Evolutionary conservation across 2,113 vertebrate genomes (phyloP), one percentile per base, ranked within the genome.

Genomic region (Vimba vimba): DNA sequence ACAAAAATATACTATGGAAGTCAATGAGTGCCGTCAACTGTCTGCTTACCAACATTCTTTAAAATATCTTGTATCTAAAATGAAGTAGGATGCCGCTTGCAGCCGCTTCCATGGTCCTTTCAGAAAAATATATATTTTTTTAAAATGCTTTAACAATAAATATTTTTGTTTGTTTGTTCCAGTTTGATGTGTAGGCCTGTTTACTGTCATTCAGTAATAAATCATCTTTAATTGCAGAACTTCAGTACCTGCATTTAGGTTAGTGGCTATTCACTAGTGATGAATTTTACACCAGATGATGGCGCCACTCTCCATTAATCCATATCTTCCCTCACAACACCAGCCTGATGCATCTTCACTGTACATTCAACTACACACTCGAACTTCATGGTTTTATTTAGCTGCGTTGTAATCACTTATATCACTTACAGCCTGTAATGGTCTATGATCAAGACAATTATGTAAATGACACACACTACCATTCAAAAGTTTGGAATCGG

Each of bases 221-320:
- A 27, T 4, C 12, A 45, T 23, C 9, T 59, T 66, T n/a, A 80
- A 21, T 59, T 15, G 17, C 23, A 43, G 10, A 13, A 73, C 36
- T 23, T 43, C 6, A 8, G 4, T 8, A 43, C 7, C 17, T 69
- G 66, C 36, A 71, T 43, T 73, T n/a, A 43, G 68, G 8, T 43
- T 43, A 45, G 39, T 25, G 19, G 23, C 11, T 25, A 19, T 52
- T 76, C 3, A 30, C 43, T 17, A 23, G 10, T 75, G 4, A 47
- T 66, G 12, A 23, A 43, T 39, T 55, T 88, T 45, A 83, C 64
- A 89, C 25, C 90, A 93, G 93, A 94, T 92, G 93, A 90, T 84
- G 91, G 76, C 89, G 69, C 62, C 77, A 11, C 39, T 92, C 45
- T 1, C 62, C 83, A 43, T 87, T 90, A 17, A 60, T 92, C 60